Evolutionary conservation across 2,113 vertebrate species (phyloP).

Genomic region (Coptodon bakossiorum): DNA sequence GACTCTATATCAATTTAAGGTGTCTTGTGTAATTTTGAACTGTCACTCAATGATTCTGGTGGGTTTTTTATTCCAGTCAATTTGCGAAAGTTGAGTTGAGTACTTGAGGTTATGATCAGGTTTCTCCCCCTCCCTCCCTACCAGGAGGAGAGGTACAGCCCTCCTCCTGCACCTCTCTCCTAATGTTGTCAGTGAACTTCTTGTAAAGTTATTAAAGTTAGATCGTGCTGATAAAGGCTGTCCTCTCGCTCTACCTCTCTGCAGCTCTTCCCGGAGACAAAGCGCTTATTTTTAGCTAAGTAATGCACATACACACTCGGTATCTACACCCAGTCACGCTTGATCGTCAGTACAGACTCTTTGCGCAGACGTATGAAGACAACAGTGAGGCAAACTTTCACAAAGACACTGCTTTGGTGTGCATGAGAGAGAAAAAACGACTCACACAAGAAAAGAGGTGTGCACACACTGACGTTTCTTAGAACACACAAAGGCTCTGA

Average conservation of each 20-base stretch:
- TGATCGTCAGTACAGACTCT: not conserved
- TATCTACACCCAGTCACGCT: not conserved
- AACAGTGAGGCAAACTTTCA: not conserved
- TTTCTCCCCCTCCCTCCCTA: not conserved
- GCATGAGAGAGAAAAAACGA: not conserved
- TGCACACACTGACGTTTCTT: not conserved
- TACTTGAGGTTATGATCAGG: not conserved
- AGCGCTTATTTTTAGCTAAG: constrained; percentile 53
- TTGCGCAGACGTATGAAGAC: not conserved
- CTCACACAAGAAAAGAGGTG: not conserved
- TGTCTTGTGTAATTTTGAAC: not conserved
- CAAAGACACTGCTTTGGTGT: not conserved
- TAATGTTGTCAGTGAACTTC: not conserved
- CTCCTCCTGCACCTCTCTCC: not conserved
- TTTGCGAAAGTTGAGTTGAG: not conserved
- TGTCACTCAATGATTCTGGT: not conserved
- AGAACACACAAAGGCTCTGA: not conserved
- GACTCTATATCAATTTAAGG: not conserved
- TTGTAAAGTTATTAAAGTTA: constrained; percentile 12
- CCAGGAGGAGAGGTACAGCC: not conserved
- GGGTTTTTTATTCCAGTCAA: not conserved
- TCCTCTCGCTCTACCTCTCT: not conserved
- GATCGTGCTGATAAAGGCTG: not conserved
- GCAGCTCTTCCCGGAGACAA: constrained; percentile 46
- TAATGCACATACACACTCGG: not conserved